Conservation (phyloP, 1,140 invertebrate species). For the Trichonephila inaurata region DNA sequence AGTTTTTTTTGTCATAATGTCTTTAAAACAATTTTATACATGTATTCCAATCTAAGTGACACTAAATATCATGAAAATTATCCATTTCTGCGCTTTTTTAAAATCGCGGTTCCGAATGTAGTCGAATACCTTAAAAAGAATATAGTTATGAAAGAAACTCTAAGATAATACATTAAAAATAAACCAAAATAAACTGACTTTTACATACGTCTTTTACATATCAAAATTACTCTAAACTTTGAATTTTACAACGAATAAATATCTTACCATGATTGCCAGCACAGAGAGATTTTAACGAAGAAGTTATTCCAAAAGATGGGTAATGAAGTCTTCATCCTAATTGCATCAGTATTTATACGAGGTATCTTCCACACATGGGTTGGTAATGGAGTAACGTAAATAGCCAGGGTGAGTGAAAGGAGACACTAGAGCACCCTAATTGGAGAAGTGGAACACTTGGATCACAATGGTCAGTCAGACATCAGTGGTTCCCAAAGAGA, state of each 20-base stretch:
- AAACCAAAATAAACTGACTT: too few relatives aligned
- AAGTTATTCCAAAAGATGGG: neutral
- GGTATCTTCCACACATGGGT: conserved; percentile 27
- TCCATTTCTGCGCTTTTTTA: too few relatives aligned
- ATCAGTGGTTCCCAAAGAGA: neutral
- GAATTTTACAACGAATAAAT: neutral
- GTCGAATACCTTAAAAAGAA: too few relatives aligned
- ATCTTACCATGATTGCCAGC: neutral
- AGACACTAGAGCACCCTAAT: conserved; percentile 19
- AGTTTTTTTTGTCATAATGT: too few relatives aligned
- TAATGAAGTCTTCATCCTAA: neutral
- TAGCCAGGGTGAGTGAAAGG: neutral
- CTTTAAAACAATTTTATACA: too few relatives aligned
- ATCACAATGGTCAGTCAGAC: conserved; percentile 30
- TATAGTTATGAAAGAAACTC: too few relatives aligned
- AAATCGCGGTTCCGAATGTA: too few relatives aligned
- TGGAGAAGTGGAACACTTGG: conserved; percentile 26
- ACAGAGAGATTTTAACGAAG: neutral
- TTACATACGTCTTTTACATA: too few relatives aligned
- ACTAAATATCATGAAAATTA: too few relatives aligned
- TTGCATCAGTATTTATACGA: conserved; percentile 3
- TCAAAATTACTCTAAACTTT: too few relatives aligned
- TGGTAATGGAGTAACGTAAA: neutral
- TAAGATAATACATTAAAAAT: too few relatives aligned
- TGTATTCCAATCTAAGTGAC: too few relatives aligned